Evolutionary conservation across 2,113 vertebrate species (phyloP).

Genomic region (Oncorhynchus gorbuscha): DNA sequence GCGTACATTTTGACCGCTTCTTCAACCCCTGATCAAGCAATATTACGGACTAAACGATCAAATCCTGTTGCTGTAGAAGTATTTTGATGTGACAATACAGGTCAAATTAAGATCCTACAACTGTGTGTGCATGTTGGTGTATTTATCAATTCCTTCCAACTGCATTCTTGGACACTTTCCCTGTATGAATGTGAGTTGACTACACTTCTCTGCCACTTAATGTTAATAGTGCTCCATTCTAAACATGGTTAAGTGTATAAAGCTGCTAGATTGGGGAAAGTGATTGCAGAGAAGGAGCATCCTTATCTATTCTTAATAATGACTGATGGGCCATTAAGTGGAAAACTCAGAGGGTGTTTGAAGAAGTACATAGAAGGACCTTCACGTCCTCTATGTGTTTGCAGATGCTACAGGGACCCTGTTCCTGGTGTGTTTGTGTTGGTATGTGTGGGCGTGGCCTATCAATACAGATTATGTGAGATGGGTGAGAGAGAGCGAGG

Average conservation of each 20-base stretch:
- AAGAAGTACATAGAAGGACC: background rate
- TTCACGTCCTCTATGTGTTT: background rate
- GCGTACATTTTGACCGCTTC: too few species aligned
- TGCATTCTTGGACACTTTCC: background rate
- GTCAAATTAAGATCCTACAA: too few species aligned
- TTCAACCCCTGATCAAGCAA: too few species aligned
- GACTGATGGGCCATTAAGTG: background rate
- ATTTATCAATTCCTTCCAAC: background rate
- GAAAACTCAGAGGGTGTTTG: background rate
- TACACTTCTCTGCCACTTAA: constrained; percentile 32
- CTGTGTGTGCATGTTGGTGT: constrained; percentile 1
- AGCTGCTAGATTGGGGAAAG: constrained; percentile 19
- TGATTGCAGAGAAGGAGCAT: constrained; percentile 40
- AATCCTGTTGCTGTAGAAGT: too few species aligned
- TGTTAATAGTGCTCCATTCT: constrained; percentile 29
- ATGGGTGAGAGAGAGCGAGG: too few species aligned
- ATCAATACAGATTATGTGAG: too few species aligned
- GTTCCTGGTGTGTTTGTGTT: too few species aligned
- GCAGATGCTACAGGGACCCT: too few species aligned
- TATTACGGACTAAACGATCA: too few species aligned
- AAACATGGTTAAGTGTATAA: constrained; percentile 33
- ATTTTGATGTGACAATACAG: too few species aligned
- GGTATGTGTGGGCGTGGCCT: too few species aligned
- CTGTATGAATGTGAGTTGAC: background rate
- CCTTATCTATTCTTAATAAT: constrained; percentile 46